Percentiles rank a stretch among this genome's conserved stretches.
These are phyloP conservation scores for Pachycephus smyrnensis DNA, from an alignment of 2,888 invertebrate species.

Conservation along the genomic window DNA sequence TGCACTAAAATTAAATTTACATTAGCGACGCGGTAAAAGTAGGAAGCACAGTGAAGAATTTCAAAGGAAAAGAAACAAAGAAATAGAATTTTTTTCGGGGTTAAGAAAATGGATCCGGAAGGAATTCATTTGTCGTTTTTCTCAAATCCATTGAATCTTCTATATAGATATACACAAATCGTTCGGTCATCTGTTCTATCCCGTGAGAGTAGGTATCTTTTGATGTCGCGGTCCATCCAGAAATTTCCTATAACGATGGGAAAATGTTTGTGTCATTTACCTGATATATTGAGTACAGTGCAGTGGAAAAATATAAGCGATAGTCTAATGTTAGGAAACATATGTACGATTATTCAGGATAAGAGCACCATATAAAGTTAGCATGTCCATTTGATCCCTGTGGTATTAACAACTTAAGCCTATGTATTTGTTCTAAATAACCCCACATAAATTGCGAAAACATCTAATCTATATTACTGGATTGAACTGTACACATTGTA, in stretches of 20 bases:
- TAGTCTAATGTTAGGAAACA: neutral
- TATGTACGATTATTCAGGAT: neutral
- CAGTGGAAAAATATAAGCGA: neutral
- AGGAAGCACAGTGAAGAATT: neutral
- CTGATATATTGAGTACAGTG: neutral
- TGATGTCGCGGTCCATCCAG: neutral
- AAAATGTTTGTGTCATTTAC: neutral
- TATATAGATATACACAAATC: neutral
- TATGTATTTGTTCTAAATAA: neutral
- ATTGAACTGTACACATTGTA: neutral
- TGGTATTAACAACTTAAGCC: neutral
- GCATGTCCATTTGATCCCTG: neutral
- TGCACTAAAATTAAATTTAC: neutral
- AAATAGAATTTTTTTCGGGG: neutral
- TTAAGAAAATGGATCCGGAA: neutral
- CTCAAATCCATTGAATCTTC: neutral
- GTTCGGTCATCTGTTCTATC: neutral
- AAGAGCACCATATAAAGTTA: neutral
- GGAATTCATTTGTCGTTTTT: neutral
- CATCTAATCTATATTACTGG: neutral
- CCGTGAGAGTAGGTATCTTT: neutral
- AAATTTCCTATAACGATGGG: too few species aligned
- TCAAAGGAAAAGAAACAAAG: neutral
- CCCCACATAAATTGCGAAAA: neutral
- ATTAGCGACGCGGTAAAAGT: neutral